Evolutionary conservation across 1,140 invertebrate species (phyloP), one percentile per base, ranked within the genome.

Genomic region (Meteorus sp.): DNA sequence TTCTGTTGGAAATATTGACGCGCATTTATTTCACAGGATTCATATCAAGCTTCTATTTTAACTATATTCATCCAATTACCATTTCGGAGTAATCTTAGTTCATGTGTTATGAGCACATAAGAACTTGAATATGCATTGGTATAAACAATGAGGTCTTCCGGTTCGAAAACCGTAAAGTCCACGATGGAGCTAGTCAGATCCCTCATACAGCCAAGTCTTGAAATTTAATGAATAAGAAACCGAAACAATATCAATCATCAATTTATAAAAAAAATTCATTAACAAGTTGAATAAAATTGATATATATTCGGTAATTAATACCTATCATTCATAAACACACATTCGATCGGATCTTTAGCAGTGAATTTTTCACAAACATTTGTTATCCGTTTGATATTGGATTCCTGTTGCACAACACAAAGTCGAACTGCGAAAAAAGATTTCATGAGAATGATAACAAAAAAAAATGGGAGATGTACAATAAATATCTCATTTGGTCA

Each of bases 121-220:
- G 85, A 77, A 63, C 85, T 80, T 6, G 83, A 83, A 82, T 86
- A 87, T 39, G 69, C 65, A 7, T 82, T 84, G 6, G 89, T 88
- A 11, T 41, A 22, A 1, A 89, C 85, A 17, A 92, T 81, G 37
- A 93, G 78, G 77, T 94, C 91, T 74, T 93, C 91, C 0, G 92
- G 85, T 59, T 89, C 88, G 60, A 93, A 83, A 1, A 92, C 87
- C 1, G 89, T 88, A 66, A 95, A 89, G 76, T 95, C 92, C 7
- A 89, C 92, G 8, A 85, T 82, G 13, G 86, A 85, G 66, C 85
- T 85, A 29, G 84, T 79, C 58, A 96, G 87, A 59, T 85, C 81
- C 45, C 88, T 79, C 61, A 94, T 81, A 72, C 93, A 96, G 60
- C 89, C 85, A 39, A 90, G 71, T 52, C 90, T 92, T 66, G 22